Conservation (phyloP, 2,113 vertebrate species). For the Oostethus manadensis region DNA sequence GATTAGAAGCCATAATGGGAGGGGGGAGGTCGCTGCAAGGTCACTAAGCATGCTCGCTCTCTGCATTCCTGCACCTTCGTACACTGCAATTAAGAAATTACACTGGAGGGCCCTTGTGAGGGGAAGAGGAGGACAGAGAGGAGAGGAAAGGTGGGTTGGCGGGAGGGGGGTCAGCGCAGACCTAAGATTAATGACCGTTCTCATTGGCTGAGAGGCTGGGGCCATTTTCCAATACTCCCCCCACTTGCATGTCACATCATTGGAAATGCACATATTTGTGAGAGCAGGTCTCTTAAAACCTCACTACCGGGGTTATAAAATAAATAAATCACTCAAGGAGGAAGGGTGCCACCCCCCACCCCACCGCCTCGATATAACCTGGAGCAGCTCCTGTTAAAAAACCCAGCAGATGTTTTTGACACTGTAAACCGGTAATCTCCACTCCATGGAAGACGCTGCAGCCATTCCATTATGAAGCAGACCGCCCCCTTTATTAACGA, state of each 20-base stretch:
- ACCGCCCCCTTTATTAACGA: conserved; percentile 86
- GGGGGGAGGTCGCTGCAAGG: conserved; percentile 71
- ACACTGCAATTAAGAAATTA: conserved; percentile 77
- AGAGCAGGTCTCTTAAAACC: conserved; percentile 70
- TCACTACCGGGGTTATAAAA: conserved; percentile 69
- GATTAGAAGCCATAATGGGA: conserved; percentile 73
- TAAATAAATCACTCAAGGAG: conserved; percentile 61
- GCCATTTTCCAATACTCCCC: conserved; percentile 60
- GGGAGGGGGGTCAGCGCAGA: conserved; percentile 45
- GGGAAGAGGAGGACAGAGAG: conserved; percentile 33
- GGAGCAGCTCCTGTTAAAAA: conserved; percentile 81
- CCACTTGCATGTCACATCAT: conserved; percentile 63
- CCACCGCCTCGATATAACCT: conserved; percentile 85
- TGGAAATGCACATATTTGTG: conserved; percentile 72
- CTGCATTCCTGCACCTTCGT: conserved; percentile 74
- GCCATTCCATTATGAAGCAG: conserved; percentile 90
- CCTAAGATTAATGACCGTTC: conserved; percentile 66
- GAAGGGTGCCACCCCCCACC: no score
- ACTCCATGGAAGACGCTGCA: conserved; percentile 78
- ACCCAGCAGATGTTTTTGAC: conserved; percentile 92
- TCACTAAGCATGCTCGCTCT: conserved; percentile 74
- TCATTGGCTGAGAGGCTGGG: conserved; percentile 63
- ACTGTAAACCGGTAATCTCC: conserved; percentile 92
- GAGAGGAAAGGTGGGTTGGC: conserved; percentile 15
- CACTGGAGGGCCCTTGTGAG: conserved; percentile 64